Evolutionary conservation across 2,888 invertebrate species (phyloP), one percentile per base, ranked within the genome.

Genomic region (Drosophila vallismaia): DNA sequence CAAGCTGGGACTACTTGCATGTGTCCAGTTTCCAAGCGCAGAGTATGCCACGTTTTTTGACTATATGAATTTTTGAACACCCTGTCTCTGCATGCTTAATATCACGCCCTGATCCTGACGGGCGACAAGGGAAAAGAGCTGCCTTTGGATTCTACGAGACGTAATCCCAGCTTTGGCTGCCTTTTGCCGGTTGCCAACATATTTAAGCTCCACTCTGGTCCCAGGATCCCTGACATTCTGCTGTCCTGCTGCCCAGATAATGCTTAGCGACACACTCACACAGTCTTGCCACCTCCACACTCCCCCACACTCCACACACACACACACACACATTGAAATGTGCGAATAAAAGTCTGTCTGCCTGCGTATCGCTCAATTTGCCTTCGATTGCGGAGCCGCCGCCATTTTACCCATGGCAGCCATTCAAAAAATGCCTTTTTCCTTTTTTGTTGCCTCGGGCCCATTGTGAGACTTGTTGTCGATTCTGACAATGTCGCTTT

Each of bases 161-260:
- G 57, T 84, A 79, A 74, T 77, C 67, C 71, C 69, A 69, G 81
- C 82, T 76, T 84, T 77, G 71, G 55, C 70, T 62, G 76, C 71
- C 69, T 66, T 75, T 75, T 70, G 38, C 49, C 46, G 52, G 75
- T 66, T 74, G 62, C 63, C 63, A 71, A 51, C 72, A 69, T 50
- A 60, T 52, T 77, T 79, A 79, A 79, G 76, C 69, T 51, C 67
- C 74, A 60, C 53, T 59, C 62, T n/a, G 36, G 51, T 42, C 24
- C 24, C 38, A 40, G 46, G 40, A 33, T 14, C 24, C 40, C 58
- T 29, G 31, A 48, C 14, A 28, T 31, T 29, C 48, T 29, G 28
- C 7, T 51, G 36, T 62, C 44, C 63, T 62, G 36, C 45, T 31
- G 63, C 40, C 50, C 50, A 71, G 54, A 58, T 59, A 70, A 71